Evolutionary conservation across 1,140 invertebrate genomes (phyloP), one percentile per base, ranked within the genome.

Genomic region (Vollenhovia emeryi): DNA sequence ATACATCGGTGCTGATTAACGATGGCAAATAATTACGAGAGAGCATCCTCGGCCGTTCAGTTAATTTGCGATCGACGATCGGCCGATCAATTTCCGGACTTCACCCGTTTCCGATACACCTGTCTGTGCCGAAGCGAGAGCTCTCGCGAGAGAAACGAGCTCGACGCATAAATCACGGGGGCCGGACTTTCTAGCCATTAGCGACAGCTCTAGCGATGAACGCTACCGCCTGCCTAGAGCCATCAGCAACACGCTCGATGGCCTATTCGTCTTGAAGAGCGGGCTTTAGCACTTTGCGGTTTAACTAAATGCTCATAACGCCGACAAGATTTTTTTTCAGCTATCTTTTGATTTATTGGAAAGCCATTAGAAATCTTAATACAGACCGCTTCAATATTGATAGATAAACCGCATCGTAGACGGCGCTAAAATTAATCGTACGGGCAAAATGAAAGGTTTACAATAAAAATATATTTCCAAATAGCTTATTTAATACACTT

Each of bases 141-240:
- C 76, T 68, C 75, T 79, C 76, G 11, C 76, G 21, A 79, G 76
- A 68, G 48, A 68, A 79, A 79, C 76, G 45, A 68, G 45, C 33
- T 68, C 76, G 27, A 57, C 13, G 73, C 45, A 84, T 84, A 66
- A 79, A 88, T 78, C 78, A 73, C 55, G 82, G 30, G 21, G 68
- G 43, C 24, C 33, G 64, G 71, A 88, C 85, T 89, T 89, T 89
- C 86, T 85, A 89, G 68, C 68, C 74, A 89, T 87, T 87, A 87
- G 69, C 71, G 74, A 87, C 60, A 80, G 55, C 60, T 79, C 48
- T 73, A 80, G 68, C 64, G 33, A 73, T 40, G 59, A 87, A 40
- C 74, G 55, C 68, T 85, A 68, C 64, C 36, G 73, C 59, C 73
- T 69, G 59, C 33, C 55, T 50, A 59, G 55, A 86, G 68, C 30